phyloP scores from a whole-genome alignment of 2,888 invertebrate genomes.

The Xiphydria camelus region DNA sequence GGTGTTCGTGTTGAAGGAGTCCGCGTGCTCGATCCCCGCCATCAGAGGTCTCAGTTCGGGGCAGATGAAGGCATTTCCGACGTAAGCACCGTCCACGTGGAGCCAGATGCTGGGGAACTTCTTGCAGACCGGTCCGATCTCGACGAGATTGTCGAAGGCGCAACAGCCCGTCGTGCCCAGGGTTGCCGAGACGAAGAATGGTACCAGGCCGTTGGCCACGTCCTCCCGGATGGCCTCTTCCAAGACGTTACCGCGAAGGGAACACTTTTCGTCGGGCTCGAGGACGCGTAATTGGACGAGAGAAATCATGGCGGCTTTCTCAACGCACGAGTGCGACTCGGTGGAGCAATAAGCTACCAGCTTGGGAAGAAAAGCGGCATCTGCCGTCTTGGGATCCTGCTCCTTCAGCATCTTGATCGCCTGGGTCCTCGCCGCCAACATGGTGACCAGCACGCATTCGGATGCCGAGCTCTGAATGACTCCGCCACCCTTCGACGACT shows the following conservation, averaged over 20 bases:
- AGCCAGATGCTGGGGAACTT: slow-evolving; percentile 73
- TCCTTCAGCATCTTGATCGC: slow-evolving; percentile 71
- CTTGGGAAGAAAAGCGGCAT: slow-evolving; percentile 74
- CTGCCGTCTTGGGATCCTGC: slow-evolving; percentile 60
- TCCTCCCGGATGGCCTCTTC: slow-evolving; percentile 72
- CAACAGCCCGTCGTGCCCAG: slow-evolving; percentile 83
- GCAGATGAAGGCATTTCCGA: slow-evolving; percentile 83
- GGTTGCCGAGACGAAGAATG: slow-evolving; percentile 82
- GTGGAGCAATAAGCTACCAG: slow-evolving; percentile 76
- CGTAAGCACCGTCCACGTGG: slow-evolving; percentile 87
- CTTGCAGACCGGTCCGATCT: slow-evolving; percentile 75
- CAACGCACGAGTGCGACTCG: slow-evolving; percentile 77
- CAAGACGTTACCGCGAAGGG: slow-evolving; percentile 67
- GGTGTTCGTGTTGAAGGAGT: slow-evolving; percentile 86
- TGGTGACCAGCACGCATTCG: slow-evolving; percentile 77
- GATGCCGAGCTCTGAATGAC: slow-evolving; percentile 84
- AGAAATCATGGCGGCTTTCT: slow-evolving; percentile 80
- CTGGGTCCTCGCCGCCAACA: slow-evolving; percentile 75
- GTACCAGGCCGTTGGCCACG: slow-evolving; percentile 72
- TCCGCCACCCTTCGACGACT: slow-evolving; percentile 72
- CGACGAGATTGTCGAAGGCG: slow-evolving; percentile 79
- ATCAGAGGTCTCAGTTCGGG: slow-evolving; percentile 75
- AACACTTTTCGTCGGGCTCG: slow-evolving; percentile 71
- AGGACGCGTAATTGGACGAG: slow-evolving; percentile 72
- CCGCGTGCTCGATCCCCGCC: slow-evolving; percentile 73